Conservation (phyloP, 2,797 vertebrate species). For the Rhodeus uyekii region DNA sequence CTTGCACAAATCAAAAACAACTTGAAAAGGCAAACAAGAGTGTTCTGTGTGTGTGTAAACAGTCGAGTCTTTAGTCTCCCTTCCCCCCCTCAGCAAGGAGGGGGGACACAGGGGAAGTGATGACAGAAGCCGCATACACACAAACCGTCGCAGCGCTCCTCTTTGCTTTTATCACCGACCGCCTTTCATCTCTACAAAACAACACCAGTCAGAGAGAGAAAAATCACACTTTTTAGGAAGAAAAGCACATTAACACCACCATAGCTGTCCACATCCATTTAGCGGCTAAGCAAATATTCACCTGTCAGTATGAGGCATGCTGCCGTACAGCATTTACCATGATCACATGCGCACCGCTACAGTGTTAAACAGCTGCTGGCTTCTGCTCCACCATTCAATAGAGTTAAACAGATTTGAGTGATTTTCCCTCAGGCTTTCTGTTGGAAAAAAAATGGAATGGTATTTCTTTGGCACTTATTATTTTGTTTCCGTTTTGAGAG, state of each 20-base stretch:
- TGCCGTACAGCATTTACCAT: constrained; percentile 52
- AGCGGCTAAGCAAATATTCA: constrained; percentile 81
- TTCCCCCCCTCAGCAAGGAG: constrained; percentile 4
- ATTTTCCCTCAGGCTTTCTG: constrained; percentile 43
- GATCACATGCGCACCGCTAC: constrained; percentile 53
- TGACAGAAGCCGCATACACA: constrained; percentile 48
- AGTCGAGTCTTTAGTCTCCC: constrained; percentile 51
- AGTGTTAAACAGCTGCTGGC: constrained; percentile 45
- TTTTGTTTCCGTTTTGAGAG: constrained; percentile 24
- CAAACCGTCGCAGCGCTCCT: constrained; percentile 27
- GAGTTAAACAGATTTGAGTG: constrained; percentile 39
- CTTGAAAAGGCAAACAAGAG: constrained; percentile 56
- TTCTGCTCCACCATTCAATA: constrained; percentile 22
- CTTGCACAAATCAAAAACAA: constrained; percentile 54
- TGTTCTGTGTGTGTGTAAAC: constrained; percentile 52
- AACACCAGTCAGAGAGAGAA: constrained; percentile 57
- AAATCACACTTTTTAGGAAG: constrained; percentile 53
- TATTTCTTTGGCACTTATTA: constrained; percentile 35
- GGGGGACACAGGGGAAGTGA: constrained; percentile 32
- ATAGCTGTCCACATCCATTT: constrained; percentile 78
- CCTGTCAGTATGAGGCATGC: constrained; percentile 65
- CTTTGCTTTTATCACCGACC: constrained; percentile 52
- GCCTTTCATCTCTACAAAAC: constrained; percentile 56
- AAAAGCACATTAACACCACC: constrained; percentile 62
- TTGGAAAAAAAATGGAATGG: constrained; percentile 27